Conservation (phyloP, 1,140 invertebrate genomes). For the Euschistus heros region DNA sequence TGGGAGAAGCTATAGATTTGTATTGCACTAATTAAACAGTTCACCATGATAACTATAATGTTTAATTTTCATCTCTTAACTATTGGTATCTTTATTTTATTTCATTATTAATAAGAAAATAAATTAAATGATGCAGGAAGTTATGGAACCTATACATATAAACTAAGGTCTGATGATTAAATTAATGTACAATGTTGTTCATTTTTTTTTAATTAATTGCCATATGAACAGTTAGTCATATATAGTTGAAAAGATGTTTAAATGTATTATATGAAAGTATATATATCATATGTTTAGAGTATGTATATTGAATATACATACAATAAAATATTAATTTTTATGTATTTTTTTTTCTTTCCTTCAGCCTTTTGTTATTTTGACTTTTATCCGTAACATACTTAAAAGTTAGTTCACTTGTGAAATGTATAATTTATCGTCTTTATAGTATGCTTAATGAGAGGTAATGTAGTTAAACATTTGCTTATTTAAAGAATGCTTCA, state of each 20-base stretch:
- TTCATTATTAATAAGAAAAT: background rate
- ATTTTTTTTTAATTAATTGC: constrained; percentile 12
- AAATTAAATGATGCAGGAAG: background rate
- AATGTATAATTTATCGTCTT: too few relatives aligned
- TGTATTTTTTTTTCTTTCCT: background rate
- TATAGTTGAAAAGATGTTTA: constrained; percentile 3
- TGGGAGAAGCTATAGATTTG: too few relatives aligned
- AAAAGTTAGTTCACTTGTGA: too few relatives aligned
- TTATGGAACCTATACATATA: background rate
- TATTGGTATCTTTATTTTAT: background rate
- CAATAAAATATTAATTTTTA: constrained; percentile 20
- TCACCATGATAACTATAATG: too few relatives aligned
- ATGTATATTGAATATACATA: constrained; percentile 21
- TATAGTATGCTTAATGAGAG: too few relatives aligned
- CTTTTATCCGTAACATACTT: too few relatives aligned
- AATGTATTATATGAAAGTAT: constrained; percentile 11
- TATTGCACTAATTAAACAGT: too few relatives aligned
- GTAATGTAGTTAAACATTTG: too few relatives aligned
- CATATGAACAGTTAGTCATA: constrained; percentile 14
- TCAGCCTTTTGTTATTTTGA: too few relatives aligned
- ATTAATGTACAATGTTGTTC: constrained; percentile 7
- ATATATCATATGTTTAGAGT: constrained; percentile 12
- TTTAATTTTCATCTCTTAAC: background rate
- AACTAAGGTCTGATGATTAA: background rate
- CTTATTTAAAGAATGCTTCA: too few relatives aligned